These are phyloP conservation scores for Syngnathus acus DNA, from an alignment of 2,797 vertebrate species.

Conservation along the genomic window DNA sequence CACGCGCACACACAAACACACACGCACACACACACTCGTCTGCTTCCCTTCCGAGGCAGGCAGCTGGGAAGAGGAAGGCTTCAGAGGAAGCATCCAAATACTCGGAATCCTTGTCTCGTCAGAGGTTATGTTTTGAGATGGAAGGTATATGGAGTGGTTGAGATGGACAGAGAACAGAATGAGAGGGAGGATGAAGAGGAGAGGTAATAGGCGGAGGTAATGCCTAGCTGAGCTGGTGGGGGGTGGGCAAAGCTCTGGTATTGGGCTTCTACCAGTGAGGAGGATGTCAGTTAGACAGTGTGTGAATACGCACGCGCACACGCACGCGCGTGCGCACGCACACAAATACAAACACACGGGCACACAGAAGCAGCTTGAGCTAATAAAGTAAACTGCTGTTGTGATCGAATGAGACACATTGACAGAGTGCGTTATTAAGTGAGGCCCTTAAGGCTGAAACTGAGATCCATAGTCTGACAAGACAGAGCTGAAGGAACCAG, in stretches of 20 bases:
- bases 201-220: not conserved
- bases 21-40: not conserved
- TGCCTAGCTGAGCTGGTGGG: not conserved
- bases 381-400: not conserved
- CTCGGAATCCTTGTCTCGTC: slow-evolving; percentile 39
- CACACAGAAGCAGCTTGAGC: not conserved
- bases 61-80: slow-evolving; percentile 17
- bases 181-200: slow-evolving; percentile 13
- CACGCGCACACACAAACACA: too few species aligned
- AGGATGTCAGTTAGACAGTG: slow-evolving; percentile 27
- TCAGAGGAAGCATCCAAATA: slow-evolving; percentile 33
- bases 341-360: not conserved
- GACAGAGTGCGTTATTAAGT: slow-evolving; percentile 17
- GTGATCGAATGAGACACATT: slow-evolving; percentile 16
- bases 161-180: slow-evolving; percentile 4
- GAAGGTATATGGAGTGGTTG: slow-evolving; percentile 33
- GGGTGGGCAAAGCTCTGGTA: slow-evolving; percentile 24
- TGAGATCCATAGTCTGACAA: slow-evolving; percentile 27
- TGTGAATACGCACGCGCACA: slow-evolving; percentile 5
- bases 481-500: slow-evolving; percentile 34
- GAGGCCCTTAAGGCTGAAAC: slow-evolving; percentile 25
- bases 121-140: slow-evolving; percentile 42
- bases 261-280: slow-evolving; percentile 33
- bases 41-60: slow-evolving; percentile 30
- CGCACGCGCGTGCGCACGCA: not conserved